Evolutionary conservation across 2,797 vertebrate genomes (phyloP).

Genomic region (Takifugu rubripes): DNA sequence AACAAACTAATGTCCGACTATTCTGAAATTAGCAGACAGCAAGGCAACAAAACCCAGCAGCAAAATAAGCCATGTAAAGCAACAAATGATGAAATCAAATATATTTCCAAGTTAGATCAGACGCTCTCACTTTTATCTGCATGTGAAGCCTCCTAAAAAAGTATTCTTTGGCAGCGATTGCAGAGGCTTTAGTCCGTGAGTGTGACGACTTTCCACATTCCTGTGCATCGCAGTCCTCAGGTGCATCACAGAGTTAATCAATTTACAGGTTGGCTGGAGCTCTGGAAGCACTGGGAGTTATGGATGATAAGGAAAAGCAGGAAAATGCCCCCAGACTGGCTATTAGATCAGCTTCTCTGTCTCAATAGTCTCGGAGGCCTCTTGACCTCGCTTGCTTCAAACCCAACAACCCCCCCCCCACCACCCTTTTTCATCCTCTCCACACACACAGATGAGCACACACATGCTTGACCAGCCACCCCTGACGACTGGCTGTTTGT

Average conservation of each 20-base stretch:
- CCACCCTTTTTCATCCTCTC: conserved; percentile 14
- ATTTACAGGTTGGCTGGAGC: background rate
- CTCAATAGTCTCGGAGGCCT: conserved; percentile 21
- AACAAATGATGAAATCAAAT: no score
- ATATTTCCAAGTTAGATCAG: no score
- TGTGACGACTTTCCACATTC: no score
- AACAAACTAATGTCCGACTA: no score
- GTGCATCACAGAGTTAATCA: conserved; percentile 7
- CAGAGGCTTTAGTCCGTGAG: no score
- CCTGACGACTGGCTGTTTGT: conserved; percentile 63
- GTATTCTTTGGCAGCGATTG: no score
- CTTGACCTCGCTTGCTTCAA: conserved; percentile 32
- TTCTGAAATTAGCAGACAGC: no score
- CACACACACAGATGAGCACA: conserved; percentile 6
- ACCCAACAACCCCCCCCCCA: conserved; percentile 12
- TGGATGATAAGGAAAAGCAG: background rate
- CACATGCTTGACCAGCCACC: conserved; percentile 35
- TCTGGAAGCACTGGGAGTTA: background rate
- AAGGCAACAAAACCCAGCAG: no score
- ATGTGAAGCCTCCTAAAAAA: no score
- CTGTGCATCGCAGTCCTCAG: background rate
- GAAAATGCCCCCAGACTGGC: background rate
- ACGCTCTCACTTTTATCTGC: no score
- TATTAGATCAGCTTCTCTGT: conserved; percentile 3
- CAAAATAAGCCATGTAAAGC: no score